Base-by-base conservation (phyloP, 2,797 vertebrate species). In the Prionace glauca region DNA sequence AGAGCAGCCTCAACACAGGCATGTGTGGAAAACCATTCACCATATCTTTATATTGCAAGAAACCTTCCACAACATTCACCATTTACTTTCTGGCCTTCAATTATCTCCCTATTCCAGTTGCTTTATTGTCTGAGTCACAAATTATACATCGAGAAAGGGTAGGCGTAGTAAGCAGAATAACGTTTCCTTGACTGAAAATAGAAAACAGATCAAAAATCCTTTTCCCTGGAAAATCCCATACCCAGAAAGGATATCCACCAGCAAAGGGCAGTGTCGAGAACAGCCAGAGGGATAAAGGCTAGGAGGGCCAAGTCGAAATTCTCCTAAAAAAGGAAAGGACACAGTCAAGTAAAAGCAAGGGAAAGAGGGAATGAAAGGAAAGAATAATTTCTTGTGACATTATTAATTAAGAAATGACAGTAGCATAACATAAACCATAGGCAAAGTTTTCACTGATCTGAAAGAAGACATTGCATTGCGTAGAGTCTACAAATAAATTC, bases 211-310 rank as follows among this genome's bases (percentile, higher is more conserved):
- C 90, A 92, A 32, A 92, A 41, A 92, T 92, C 20, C 18, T 69
- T 92, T 69, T 26, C 41, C 18, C 62, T 41, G n/a, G 65, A 69
- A 92, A 22, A 36, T 22, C 62, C 65, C 65, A 88, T 56, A 18
- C n/a, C 88, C 97, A 96, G 97, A 96, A 97, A 98, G 98, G 98
- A 98, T 98, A 98, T 98, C 98, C 98, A 98, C 98, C 98, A 98
- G 97, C 98, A 98, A 96, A 98, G 96, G 96, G 98, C 98, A 98
- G 98, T 98, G 97, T 98, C 98, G 97, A 98, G 98, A 97, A 98
- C 98, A 98, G 98, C 98, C 98, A 98, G 96, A 97, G 98, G 98
- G 97, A 98, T 98, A 97, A 98, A 98, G 97, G 98, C 98, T 98
- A 98, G 97, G 97, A 98, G 98, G 97, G 98, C 97, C 97, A 98